phyloP scores from a whole-genome alignment of 2,797 vertebrate genomes.

The Miichthys miiuy region DNA sequence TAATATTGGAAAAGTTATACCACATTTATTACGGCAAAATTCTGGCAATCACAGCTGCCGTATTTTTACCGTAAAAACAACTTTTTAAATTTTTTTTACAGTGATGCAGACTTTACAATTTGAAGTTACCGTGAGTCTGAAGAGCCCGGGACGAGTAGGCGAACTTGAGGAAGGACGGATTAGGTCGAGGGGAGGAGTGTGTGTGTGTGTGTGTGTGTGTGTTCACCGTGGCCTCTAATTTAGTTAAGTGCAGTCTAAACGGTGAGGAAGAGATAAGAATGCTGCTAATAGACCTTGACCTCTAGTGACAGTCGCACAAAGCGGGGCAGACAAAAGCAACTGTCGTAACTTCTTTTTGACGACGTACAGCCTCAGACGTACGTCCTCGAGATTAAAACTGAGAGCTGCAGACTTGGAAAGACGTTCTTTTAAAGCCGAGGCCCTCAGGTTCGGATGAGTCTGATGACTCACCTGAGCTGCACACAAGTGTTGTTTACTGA shows the following conservation, averaged over 20 bases:
- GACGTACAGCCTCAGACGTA: slow-evolving; percentile 19
- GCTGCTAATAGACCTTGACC: slow-evolving; percentile 73
- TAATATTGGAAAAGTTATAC: too few relatives aligned
- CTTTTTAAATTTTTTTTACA: too few relatives aligned
- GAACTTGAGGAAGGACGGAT: slow-evolving; percentile 36
- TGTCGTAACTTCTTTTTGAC: slow-evolving; percentile 37
- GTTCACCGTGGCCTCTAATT: slow-evolving; percentile 64
- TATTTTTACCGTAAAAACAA: too few relatives aligned
- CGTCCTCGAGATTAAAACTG: slow-evolving; percentile 34
- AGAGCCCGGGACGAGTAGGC: slow-evolving; percentile 1
- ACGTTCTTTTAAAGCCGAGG: slow-evolving; percentile 33
- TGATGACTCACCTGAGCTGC: slow-evolving; percentile 52
- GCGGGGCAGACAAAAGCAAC: slow-evolving; percentile 56
- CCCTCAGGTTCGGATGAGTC: slow-evolving; percentile 16
- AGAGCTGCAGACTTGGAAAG: slow-evolving; percentile 18
- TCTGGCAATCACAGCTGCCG: too few relatives aligned
- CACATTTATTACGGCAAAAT: too few relatives aligned
- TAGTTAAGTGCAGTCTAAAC: slow-evolving; percentile 72
- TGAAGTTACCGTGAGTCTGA: background rate
- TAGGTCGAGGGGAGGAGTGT: slow-evolving; percentile 22
- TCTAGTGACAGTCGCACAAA: slow-evolving; percentile 67
- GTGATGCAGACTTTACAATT: too few relatives aligned
- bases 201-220: slow-evolving; percentile 16
- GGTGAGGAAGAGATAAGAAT: slow-evolving; percentile 68
- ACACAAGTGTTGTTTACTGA: slow-evolving; percentile 36